A percentile compares a stretch with the other conserved stretches of the same genome.
These are phyloP conservation scores for Phenganax subtilis DNA, from an alignment of 92 coral and sea anemone species.

Conservation along the genomic window DNA sequence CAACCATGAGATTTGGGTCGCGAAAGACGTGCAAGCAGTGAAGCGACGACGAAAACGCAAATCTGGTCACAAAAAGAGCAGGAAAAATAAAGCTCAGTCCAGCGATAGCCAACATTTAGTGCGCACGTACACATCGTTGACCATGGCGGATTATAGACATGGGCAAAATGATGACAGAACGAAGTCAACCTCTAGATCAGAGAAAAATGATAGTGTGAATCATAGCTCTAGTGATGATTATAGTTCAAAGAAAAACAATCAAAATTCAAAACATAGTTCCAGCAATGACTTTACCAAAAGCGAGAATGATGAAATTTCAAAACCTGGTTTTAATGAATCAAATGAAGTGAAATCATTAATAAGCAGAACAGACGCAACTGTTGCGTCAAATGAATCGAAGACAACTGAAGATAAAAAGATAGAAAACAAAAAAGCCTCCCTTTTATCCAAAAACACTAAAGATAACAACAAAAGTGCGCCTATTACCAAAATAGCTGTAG, in stretches of 20 bases:
- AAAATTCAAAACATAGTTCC: no score
- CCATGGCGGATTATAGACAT: slow-evolving; percentile 27
- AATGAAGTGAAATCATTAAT: neutral
- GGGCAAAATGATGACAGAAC: neutral
- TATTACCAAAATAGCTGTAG: slow-evolving; percentile 12
- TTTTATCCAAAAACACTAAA: neutral
- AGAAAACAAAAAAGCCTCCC: neutral
- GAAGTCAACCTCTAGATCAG: no score
- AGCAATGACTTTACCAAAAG: no score
- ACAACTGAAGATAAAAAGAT: neutral
- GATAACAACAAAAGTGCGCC: neutral
- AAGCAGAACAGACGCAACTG: neutral
- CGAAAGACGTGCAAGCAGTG: neutral
- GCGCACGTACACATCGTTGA: neutral
- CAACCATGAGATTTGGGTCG: slow-evolving; percentile 4
- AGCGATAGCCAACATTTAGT: neutral
- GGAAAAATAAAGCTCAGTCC: neutral
- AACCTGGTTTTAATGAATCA: neutral
- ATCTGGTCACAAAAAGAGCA: neutral
- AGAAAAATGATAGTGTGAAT: no score
- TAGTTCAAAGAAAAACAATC: no score
- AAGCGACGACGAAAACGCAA: slow-evolving; percentile 10
- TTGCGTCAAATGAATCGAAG: neutral
- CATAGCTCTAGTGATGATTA: no score
- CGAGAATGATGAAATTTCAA: neutral